These are phyloP conservation scores for Dione vanillae DNA, from an alignment of 2,888 invertebrate genomes.

Conservation along the genomic window DNA sequence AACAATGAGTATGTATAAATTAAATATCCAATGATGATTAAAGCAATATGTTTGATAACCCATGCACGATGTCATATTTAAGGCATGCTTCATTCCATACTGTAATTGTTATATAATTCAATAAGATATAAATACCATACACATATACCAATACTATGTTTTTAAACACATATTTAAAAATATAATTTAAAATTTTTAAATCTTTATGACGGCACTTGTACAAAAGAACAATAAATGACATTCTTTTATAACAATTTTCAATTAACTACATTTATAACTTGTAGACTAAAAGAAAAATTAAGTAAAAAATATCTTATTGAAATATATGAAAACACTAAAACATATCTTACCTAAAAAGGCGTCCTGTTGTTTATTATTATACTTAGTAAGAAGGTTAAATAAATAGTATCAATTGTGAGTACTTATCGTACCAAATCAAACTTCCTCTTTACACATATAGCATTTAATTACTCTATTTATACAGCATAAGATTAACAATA, in stretches of 20 bases:
- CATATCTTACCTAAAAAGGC: slow-evolving; percentile 73
- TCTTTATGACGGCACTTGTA: no score
- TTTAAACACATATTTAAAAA: neutral
- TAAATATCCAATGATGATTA: neutral
- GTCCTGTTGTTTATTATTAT: slow-evolving; percentile 60
- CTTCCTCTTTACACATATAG: slow-evolving; percentile 80
- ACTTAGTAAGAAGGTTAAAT: slow-evolving; percentile 63
- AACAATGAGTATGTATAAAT: neutral
- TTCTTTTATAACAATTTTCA: neutral
- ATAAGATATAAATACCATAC: slow-evolving; percentile 41
- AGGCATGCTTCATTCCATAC: slow-evolving; percentile 34
- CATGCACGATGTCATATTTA: slow-evolving; percentile 17
- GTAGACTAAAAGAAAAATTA: neutral
- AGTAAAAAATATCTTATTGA: slow-evolving; percentile 56
- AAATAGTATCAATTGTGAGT: slow-evolving; percentile 52
- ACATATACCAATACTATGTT: neutral
- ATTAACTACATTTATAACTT: neutral
- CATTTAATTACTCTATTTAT: slow-evolving; percentile 84
- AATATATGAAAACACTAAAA: slow-evolving; percentile 62
- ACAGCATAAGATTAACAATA: slow-evolving; percentile 84
- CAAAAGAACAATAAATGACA: no score
- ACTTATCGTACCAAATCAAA: slow-evolving; percentile 79
- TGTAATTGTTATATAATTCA: slow-evolving; percentile 42
- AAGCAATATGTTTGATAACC: slow-evolving; percentile 10
- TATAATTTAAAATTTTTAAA: neutral